phyloP scores from a whole-genome alignment of 2,113 vertebrate species.

The Deroptyus accipitrinus region DNA sequence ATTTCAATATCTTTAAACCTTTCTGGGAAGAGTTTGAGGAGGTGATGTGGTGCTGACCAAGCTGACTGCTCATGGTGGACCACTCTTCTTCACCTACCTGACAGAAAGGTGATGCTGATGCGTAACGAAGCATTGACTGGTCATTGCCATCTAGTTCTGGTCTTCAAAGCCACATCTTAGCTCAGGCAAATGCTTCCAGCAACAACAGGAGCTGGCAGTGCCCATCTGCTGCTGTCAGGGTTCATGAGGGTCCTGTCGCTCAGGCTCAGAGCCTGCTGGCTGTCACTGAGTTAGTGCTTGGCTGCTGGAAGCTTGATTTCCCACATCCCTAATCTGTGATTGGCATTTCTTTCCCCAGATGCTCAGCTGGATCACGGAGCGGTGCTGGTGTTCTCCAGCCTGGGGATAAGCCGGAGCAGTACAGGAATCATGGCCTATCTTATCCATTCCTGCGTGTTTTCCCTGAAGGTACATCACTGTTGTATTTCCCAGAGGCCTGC shows the following conservation, averaged over 20 bases:
- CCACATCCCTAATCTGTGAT: not conserved
- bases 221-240: conserved; percentile 23
- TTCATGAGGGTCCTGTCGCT: not conserved
- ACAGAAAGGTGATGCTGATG: not conserved
- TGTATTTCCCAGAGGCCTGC: not conserved
- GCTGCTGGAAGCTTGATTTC: not conserved
- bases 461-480: conserved; percentile 75
- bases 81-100: not conserved
- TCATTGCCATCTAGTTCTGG: not conserved
- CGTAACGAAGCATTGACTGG: not conserved
- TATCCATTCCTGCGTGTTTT: conserved; percentile 74
- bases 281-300: not conserved
- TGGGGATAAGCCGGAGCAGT: conserved; percentile 82
- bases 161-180: not conserved
- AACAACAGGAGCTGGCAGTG: not conserved
- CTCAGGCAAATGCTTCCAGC: not conserved
- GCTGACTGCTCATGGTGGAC: not conserved
- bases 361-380: conserved; percentile 46
- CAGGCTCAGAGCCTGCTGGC: not conserved
- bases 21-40: not conserved
- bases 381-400: conserved; percentile 79
- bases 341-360: conserved; percentile 57
- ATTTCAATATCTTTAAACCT: not conserved
- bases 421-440: conserved; percentile 78
- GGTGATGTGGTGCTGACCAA: not conserved